Evolutionary conservation across 1,140 invertebrate genomes (phyloP), one percentile per base, ranked within the genome.

Genomic region (Eriosoma lanigerum): DNA sequence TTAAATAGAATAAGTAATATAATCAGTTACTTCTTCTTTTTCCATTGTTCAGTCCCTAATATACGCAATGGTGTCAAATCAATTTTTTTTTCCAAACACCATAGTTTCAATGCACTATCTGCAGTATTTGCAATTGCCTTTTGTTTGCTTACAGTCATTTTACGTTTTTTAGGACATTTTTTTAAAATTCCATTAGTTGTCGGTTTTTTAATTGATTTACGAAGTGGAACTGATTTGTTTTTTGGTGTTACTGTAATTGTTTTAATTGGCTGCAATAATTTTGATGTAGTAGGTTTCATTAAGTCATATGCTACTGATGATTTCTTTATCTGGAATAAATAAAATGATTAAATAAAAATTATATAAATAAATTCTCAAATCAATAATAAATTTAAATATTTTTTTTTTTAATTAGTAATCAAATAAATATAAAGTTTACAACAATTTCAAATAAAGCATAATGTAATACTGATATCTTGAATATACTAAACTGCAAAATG

Each of bases 271-370:
- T 56, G 54, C 17, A 78, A 62, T 29, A 78, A 78, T 52, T 78
- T 78, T 48, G 75, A 78, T 13, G 75, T 62, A 26, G 75, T 62
- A 0, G 75, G 75, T 46, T 62, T 78, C 56, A 78, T 78, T n/a
- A 78, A 9, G 60, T 78, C 75, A 48, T 60, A 78, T 13, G 75
- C 21, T 26, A 78, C 46, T 46, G 56, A 60, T 48, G 75, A 58
- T 78, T 78, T 78, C 24, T 26, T 60, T 62, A 46, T 17, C 75
- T 78, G 38, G 1, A 78, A 75, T 21, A 73, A 68, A 68, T 46
- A 24, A 15, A 48, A 19, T 26, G 19, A 48, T 1, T n/a, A 52
- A 29, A 29, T 1, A 70, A 19, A 21, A 66, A 4, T 44, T 44
- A 32, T 60, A 4, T 66, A 68, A 46, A 70, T 29, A 52, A 50